These are phyloP conservation scores for Andrena hattorfiana DNA, from an alignment of 2,888 invertebrate genomes.

Conservation along the genomic window DNA sequence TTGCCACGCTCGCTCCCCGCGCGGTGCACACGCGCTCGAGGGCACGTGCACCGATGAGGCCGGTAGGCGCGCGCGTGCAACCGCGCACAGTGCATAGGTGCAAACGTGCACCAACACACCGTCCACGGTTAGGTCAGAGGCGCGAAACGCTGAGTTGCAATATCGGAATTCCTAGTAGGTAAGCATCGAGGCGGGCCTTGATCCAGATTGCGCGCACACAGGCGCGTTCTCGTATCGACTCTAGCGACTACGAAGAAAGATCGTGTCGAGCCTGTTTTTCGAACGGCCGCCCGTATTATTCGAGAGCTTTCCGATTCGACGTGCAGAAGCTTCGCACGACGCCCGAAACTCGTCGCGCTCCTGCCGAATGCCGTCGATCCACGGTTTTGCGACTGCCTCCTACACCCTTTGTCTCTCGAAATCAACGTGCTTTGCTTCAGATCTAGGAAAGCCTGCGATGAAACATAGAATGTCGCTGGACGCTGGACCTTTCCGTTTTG, in stretches of 20 bases:
- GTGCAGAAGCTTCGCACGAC: background rate
- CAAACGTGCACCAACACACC: background rate
- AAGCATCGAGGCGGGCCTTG: constrained; percentile 79
- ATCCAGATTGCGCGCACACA: constrained; percentile 75
- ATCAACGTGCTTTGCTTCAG: too few species aligned
- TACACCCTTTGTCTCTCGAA: too few species aligned
- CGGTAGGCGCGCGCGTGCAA: constrained; percentile 14
- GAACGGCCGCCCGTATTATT: constrained; percentile 36
- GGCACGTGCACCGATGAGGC: constrained; percentile 42
- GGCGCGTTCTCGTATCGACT: constrained; percentile 26
- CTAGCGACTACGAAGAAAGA: constrained; percentile 1
- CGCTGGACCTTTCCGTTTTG: too few species aligned
- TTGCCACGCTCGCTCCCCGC: constrained; percentile 12
- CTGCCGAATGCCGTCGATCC: too few species aligned
- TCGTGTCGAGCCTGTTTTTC: constrained; percentile 42
- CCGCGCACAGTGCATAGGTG: constrained; percentile 1
- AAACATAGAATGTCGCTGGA: too few species aligned
- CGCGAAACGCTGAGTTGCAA: constrained; percentile 77
- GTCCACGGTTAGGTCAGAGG: constrained; percentile 23
- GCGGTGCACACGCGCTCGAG: constrained; percentile 33
- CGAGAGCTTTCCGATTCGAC: constrained; percentile 35
- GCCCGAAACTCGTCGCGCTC: background rate
- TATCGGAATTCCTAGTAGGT: constrained; percentile 77
- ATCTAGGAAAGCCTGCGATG: too few species aligned
- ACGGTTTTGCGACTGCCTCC: too few species aligned